Base-by-base conservation (phyloP, 2,113 vertebrate species). In the Oryzias woworae region DNA sequence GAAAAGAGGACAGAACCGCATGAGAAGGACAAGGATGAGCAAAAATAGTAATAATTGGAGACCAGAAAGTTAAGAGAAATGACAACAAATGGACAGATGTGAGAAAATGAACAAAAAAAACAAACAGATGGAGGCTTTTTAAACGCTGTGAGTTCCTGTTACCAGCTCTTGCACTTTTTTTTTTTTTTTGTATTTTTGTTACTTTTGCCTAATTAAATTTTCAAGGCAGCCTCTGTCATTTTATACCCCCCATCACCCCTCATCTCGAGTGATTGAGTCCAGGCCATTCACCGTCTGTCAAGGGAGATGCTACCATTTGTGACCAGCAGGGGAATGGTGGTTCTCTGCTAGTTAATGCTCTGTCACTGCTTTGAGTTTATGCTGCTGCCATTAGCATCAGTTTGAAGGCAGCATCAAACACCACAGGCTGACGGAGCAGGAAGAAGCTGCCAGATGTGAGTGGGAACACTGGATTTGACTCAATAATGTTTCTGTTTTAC, bases 281-380 rank as follows among this genome's bases (percentile, higher is more conserved):
- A 70, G 77, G 51, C 81, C 73, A 64, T 78, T 80, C 73, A 60
- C 59, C 54, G 71, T 64, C 75, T 36, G 51, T 64, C 73, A 69
- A 80, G 71, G 76, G 60, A 56, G 54, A 56, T 66, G 26, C 53
- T 75, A 78, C 81, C 79, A 79, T 82, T 73, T 82, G 57, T 75
- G 72, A 67, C 77, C 81, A 84, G 83, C 81, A 75, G 81, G 83
- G 79, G 78, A 75, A 71, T 65, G 23, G 66, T 60, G 72, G 55
- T 23, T 71, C 68, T 73, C 74, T 55, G 75, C 71, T 72, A 66
- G 58, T 47, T 56, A 61, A 62, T 46, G 58, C 54, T 78, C 13
- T 47, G 50, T 31, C 24, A 51, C 14, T 55, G 36, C 43, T 20
- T 58, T 56, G 18, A 64, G 15, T 54, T 22, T 71, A 26, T 57